Percentiles rank a stretch among this genome's conserved stretches.
Conservation (phyloP, 2,113 vertebrate species). For the Bujurquina vittata region DNA sequence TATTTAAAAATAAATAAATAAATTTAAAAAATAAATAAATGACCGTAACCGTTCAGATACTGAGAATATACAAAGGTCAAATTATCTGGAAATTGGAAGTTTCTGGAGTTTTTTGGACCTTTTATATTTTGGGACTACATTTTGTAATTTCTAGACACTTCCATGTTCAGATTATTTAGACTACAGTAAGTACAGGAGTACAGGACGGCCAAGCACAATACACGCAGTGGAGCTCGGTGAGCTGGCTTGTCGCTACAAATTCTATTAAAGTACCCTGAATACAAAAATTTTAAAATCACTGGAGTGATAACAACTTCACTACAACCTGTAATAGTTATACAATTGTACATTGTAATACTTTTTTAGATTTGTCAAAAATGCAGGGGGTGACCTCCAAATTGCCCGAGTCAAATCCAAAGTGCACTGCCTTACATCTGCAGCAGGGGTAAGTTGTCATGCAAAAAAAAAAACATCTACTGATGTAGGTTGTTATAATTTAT, state of each 20-base stretch:
- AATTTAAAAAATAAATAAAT: neutral
- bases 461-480: too few relatives aligned
- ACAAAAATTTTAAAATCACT: neutral
- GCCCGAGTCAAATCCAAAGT: neutral
- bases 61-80: too few relatives aligned
- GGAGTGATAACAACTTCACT: neutral
- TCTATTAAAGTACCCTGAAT: neutral
- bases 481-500: too few relatives aligned
- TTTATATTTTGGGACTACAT: neutral
- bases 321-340: too few relatives aligned
- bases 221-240: neutral
- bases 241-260: neutral
- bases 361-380: too few relatives aligned
- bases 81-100: too few relatives aligned
- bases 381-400: neutral
- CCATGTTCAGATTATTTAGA: neutral
- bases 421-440: too few relatives aligned
- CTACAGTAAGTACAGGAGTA: neutral
- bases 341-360: too few relatives aligned
- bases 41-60: neutral
- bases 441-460: neutral
- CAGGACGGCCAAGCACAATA: neutral
- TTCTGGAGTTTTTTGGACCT: neutral
- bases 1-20: slow-evolving; percentile 53
- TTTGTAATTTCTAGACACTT: neutral